Base-by-base conservation (phyloP, 64 coral and sea anemone species). In the Montipora cactus region DNA sequence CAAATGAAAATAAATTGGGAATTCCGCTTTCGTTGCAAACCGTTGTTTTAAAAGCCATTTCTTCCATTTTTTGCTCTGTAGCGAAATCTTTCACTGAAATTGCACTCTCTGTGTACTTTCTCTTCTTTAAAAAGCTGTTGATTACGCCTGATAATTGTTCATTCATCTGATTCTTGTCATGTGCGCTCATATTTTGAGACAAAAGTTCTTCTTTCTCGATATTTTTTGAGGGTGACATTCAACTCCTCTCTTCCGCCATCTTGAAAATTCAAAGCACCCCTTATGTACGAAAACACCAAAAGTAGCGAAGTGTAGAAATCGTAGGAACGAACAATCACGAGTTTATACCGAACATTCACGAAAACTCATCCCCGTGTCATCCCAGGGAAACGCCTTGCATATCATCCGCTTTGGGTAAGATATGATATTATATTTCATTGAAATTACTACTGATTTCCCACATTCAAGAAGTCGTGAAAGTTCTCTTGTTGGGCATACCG, bases 41-140 rank as follows among this genome's bases (percentile, higher is more conserved):
- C 4, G 95, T 71, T 48, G 47, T 96, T 74, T 93, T 94, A 3
- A 94, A 90, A 80, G 92, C 95, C 84, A 96, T 79, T 55, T 99
- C 98, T 25, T 96, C 95, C 13, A 96, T 52, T 18, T 92, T 95
- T 53, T 97, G 96, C 84, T 95, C 79, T 59, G 92, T 28, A 3
- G 81, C 19, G 18, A 79, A 52, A 23, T 93, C 89, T 44, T 89
- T 94, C 66, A 74, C 37, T 80, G 80, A 94, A 89, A 87, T 89
- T 90, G 90, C 87, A 50, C 81, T 78, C 16, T 95, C 94, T 37
- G 86, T 90, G 87, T 95, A 98, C 81, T 95, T 98, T 87, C 96
- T 92, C 78, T 93, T 95, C 25, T 93, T 98, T 20, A 98, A 90
- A 90, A 98, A 98, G 77, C 91, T 98, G 51, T 77, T 93, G 44